A percentile compares a stretch with the other conserved stretches of the same genome.
Conservation (phyloP, 2,113 vertebrate genomes). For the Boleophthalmus pectinirostris region DNA sequence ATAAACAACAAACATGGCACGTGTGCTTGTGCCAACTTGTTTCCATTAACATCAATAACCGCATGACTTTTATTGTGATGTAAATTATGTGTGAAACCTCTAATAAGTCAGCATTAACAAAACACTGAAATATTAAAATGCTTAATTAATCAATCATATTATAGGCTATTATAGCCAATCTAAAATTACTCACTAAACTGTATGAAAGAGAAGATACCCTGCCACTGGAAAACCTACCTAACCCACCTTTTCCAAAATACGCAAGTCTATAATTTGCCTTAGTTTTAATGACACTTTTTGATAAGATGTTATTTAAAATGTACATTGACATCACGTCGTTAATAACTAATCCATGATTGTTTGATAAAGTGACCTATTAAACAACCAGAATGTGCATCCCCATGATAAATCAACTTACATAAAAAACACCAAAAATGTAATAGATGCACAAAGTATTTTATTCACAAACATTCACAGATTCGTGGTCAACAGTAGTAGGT, state of each 20-base stretch:
- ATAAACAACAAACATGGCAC: neutral
- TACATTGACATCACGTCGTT: no score
- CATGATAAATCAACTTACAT: neutral
- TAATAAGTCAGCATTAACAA: neutral
- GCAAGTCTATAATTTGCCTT: neutral
- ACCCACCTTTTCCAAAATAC: neutral
- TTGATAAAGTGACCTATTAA: no score
- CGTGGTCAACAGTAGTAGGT: conserved; percentile 51
- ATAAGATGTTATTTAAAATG: no score
- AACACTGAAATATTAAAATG: neutral
- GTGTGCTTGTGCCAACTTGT: neutral
- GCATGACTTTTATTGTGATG: neutral
- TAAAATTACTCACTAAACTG: no score
- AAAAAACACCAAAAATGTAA: neutral
- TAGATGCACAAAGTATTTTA: conserved; percentile 49
- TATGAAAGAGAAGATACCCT: neutral
- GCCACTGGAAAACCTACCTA: no score
- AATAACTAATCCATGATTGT: no score
- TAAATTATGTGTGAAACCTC: neutral
- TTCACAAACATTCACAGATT: conserved; percentile 70
- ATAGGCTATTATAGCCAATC: no score
- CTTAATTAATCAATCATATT: no score
- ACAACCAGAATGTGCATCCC: neutral
- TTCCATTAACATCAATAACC: neutral
- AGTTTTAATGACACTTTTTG: no score